Evolutionary conservation across 2,113 vertebrate species (phyloP), one percentile per base, ranked within the genome.

Genomic region (Crocuta crocuta): DNA sequence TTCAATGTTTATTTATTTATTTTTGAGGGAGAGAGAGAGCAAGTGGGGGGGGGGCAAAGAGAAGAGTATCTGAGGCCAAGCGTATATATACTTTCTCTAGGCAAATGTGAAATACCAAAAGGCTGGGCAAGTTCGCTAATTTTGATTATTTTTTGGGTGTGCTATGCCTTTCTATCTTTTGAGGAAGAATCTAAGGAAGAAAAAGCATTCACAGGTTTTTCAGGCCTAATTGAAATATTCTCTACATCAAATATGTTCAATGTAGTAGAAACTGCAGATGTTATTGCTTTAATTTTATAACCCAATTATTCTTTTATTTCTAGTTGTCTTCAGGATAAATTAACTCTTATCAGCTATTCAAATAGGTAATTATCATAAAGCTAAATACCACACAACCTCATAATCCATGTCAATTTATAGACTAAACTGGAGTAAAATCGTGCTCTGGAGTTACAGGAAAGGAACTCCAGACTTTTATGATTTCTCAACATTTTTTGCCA

Each of bases 201-300:
- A 98, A 98, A 97, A 98, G 92, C 98, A 98, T 98, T 96, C 98
- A 98, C 97, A 97, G 94, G 97, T 58, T 93, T 98, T 98, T 99
- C 98, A 97, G 98, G 98, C 97, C 96, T 98, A 97, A 98, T 99
- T 99, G 99, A 97, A 98, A 98, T 98, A 98, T 98, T 98, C 97
- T 98, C 98, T 99, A 98, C 98, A 99, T 99, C 98, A 99, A 98
- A 98, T 97, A 97, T 98, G 98, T 97, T 98, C 98, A 98, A 95
- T 98, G 98, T 98, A 98, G 98, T 97, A 98, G 98, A 98, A 99
- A 99, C 98, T 98, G 98, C 98, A 98, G 98, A 98, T 98, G 98
- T 98, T 98, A 98, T 97, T 98, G 98, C 98, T 98, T 98, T 97
- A 98, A 98, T 98, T 98, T 98, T 98, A 98, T 98, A 99, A 98